Conservation (phyloP, 2,113 vertebrate species). For the Felis chaus region DNA sequence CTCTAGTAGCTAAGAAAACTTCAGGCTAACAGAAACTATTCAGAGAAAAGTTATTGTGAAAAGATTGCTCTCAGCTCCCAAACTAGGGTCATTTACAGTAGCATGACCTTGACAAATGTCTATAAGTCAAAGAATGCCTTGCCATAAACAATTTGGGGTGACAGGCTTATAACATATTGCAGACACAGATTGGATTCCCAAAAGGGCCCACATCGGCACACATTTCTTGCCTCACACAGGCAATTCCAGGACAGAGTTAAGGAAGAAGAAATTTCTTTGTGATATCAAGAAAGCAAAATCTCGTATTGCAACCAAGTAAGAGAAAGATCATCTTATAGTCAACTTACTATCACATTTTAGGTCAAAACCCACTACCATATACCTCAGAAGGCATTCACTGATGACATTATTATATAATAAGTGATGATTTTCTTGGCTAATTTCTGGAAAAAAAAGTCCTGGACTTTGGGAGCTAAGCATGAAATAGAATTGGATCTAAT, state of each 20-base stretch:
- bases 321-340: neutral
- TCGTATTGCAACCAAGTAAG: neutral
- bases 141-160: conserved; percentile 52
- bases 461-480: neutral
- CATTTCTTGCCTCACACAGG: neutral
- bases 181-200: conserved; percentile 57
- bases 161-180: conserved; percentile 49
- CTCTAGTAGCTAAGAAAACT: conserved; percentile 45
- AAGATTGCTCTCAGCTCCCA: conserved; percentile 54
- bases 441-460: neutral
- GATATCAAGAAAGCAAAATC: neutral
- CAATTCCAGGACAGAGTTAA: neutral
- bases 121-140: conserved; percentile 56
- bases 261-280: neutral
- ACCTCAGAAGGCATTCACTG: neutral
- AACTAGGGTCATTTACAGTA: conserved; percentile 57
- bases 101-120: conserved; percentile 69
- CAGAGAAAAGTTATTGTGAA: conserved; percentile 58
- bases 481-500: neutral
- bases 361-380: neutral
- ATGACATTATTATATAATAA: neutral
- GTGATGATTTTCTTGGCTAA: neutral
- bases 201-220: neutral
- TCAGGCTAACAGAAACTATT: conserved; percentile 38
- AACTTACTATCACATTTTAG: neutral